Evolutionary conservation across 2,888 invertebrate genomes (phyloP).

Genomic region (Arrhopalites spinosus): DNA sequence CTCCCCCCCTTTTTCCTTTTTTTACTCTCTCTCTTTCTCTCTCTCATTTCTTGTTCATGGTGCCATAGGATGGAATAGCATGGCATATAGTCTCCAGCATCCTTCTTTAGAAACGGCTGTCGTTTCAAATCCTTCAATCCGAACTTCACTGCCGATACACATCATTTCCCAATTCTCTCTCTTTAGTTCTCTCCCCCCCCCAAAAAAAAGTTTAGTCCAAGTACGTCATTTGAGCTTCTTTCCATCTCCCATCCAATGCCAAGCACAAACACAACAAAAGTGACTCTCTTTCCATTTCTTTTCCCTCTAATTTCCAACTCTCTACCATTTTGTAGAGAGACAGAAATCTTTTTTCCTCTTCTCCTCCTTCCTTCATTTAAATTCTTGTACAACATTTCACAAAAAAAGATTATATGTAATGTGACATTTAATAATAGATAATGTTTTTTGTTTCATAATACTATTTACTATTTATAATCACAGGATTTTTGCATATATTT

Average conservation of each 20-base stretch:
- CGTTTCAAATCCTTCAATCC: constrained; percentile 29
- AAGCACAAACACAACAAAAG: not conserved
- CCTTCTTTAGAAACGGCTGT: constrained; percentile 1
- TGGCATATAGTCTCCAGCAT: not conserved
- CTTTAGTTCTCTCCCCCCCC: not conserved
- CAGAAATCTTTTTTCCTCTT: not conserved
- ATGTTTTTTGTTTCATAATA: no score
- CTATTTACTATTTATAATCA: no score
- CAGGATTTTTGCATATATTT: no score
- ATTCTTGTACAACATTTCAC: not conserved
- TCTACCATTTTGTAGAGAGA: not conserved
- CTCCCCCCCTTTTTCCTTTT: constrained; percentile 7
- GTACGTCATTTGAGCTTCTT: constrained; percentile 10
- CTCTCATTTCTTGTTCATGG: constrained; percentile 1
- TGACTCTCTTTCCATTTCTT: constrained; percentile 18
- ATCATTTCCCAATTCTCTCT: constrained; percentile 17
- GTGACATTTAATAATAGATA: no score
- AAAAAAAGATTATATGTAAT: not conserved
- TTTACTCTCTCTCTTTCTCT: not conserved
- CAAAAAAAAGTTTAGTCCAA: constrained; percentile 5
- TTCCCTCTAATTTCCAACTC: constrained; percentile 1
- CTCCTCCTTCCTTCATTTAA: not conserved
- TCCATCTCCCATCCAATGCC: not conserved
- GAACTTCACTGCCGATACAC: constrained; percentile 9
- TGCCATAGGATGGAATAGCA: no score